phyloP scores from a whole-genome alignment of 2,888 invertebrate species.

The Platycheirus albimanus region DNA sequence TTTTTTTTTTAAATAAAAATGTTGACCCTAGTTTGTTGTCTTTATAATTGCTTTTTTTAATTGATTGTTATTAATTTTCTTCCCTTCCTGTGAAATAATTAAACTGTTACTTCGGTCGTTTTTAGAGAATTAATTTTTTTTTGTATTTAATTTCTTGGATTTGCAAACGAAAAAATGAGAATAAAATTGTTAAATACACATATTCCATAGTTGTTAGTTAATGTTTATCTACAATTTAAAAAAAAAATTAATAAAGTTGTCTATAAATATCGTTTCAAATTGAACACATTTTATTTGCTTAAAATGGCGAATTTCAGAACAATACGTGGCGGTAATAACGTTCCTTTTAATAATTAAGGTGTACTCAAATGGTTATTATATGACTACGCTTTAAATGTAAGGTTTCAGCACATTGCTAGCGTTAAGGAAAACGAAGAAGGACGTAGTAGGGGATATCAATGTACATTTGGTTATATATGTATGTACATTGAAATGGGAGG shows the following conservation, averaged over 20 bases:
- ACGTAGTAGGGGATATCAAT: no score
- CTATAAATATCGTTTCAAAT: constrained; percentile 54
- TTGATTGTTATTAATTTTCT: constrained; percentile 27
- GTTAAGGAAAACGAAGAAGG: no score
- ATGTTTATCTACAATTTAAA: constrained; percentile 50
- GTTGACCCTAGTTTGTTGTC: constrained; percentile 20
- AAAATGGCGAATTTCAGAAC: no score
- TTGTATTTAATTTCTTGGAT: constrained; percentile 17
- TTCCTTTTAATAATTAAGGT: no score
- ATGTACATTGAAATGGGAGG: no score
- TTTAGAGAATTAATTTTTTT: background rate
- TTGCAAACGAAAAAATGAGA: constrained; percentile 38
- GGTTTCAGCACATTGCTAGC: no score
- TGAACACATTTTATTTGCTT: background rate
- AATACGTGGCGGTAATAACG: no score
- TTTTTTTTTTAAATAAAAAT: constrained; percentile 21
- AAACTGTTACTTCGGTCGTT: background rate
- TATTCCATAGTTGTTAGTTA: constrained; percentile 69
- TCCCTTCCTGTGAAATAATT: background rate
- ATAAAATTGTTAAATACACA: constrained; percentile 50
- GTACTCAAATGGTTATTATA: no score
- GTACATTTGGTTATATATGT: no score
- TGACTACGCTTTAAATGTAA: no score
- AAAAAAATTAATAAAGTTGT: constrained; percentile 54
- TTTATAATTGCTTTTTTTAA: constrained; percentile 12